phyloP scores from a whole-genome alignment of 2,888 invertebrate species.

The Dyspetes luteomarginatus region DNA sequence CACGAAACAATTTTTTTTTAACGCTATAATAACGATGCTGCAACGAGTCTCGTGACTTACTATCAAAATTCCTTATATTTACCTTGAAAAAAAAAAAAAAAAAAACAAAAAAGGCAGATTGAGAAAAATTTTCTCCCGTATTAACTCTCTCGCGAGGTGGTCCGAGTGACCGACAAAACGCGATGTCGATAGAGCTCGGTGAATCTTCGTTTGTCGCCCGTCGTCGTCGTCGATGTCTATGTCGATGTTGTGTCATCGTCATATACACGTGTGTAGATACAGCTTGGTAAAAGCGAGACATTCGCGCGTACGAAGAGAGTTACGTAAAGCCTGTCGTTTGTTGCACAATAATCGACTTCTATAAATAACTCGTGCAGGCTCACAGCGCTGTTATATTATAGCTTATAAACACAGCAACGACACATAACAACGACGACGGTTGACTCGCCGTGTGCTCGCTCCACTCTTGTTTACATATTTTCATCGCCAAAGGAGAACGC shows the following conservation, averaged over 20 bases:
- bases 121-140: conserved; percentile 57
- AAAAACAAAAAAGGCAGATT: neutral
- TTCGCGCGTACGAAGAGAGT: conserved; percentile 69
- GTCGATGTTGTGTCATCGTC: neutral
- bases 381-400: conserved; percentile 68
- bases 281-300: conserved; percentile 14
- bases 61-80: no score
- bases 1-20: no score
- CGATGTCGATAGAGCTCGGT: no score
- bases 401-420: conserved; percentile 47
- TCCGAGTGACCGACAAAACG: conserved; percentile 73
- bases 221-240: conserved; percentile 18
- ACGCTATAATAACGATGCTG: no score
- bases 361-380: conserved; percentile 78
- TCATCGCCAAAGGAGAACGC: conserved; percentile 39
- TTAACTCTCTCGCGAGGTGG: conserved; percentile 21
- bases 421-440: conserved; percentile 23
- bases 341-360: conserved; percentile 82
- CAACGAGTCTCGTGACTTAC: no score
- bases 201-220: neutral
- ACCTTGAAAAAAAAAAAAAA: conserved; percentile 5
- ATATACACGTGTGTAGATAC: neutral
- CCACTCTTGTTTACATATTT: conserved; percentile 72
- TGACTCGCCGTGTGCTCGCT: neutral
- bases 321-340: conserved; percentile 80